Conservation (phyloP, 2,113 vertebrate species). For the Megaceryle maxima region DNA sequence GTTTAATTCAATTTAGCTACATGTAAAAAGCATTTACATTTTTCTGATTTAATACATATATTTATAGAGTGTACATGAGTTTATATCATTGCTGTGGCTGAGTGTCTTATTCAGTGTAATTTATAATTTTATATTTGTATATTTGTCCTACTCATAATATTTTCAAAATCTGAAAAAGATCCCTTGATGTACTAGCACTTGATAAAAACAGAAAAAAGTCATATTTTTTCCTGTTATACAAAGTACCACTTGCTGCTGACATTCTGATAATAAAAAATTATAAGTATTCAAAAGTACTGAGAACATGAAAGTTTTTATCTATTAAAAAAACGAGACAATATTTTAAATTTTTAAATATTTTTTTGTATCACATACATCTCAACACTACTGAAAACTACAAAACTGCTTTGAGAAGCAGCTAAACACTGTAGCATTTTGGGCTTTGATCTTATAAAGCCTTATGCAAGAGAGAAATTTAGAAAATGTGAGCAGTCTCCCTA, state of each 20-base stretch:
- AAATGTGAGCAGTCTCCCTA: background rate
- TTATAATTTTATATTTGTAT: background rate
- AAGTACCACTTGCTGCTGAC: background rate
- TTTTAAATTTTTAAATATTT: fast-evolving
- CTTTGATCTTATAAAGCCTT: background rate
- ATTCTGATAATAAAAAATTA: background rate
- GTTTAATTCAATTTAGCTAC: background rate
- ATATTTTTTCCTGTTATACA: background rate
- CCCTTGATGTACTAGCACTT: background rate
- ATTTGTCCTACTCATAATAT: background rate
- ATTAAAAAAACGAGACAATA: background rate
- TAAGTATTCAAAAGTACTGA: background rate
- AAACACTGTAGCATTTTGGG: background rate
- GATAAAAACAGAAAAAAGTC: background rate
- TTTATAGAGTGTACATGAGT: background rate
- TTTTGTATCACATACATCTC: background rate
- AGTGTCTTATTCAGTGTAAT: background rate
- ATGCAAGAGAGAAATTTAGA: background rate
- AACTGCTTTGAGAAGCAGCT: background rate
- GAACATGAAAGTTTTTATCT: background rate
- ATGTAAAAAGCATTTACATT: background rate
- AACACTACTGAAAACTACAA: background rate
- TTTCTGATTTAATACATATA: background rate
- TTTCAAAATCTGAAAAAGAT: background rate
- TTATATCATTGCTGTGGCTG: background rate